phyloP scores from a whole-genome alignment of 2,888 invertebrate species.

The Agrypnus murinus region DNA sequence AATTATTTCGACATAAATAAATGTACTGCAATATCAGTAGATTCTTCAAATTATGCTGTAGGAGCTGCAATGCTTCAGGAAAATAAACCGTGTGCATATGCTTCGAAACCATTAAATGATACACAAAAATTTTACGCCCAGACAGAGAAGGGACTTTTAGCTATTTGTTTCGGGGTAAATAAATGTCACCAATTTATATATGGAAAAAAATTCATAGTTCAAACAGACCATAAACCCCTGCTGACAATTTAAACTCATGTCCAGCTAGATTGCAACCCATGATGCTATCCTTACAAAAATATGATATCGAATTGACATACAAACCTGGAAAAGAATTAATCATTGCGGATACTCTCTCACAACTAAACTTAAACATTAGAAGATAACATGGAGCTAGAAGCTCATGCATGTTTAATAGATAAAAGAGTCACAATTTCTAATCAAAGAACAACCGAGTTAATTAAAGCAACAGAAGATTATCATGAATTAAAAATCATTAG shows the following conservation, averaged over 20 bases:
- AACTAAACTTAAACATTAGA: conserved; percentile 30
- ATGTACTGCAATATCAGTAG: conserved; percentile 36
- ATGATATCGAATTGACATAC: conserved; percentile 41
- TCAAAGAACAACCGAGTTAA: conserved; percentile 21
- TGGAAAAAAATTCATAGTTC: conserved; percentile 51
- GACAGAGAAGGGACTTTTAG: conserved; percentile 64
- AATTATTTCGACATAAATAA: conserved; percentile 38
- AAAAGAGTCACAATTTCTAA: conserved; percentile 2
- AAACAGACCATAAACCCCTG: conserved; percentile 54
- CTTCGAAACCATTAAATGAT: conserved; percentile 59
- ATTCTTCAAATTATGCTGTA: conserved; percentile 50
- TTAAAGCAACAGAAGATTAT: conserved; percentile 24
- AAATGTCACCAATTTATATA: conserved; percentile 64
- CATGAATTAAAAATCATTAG: conserved; percentile 36
- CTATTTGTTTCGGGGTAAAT: conserved; percentile 61
- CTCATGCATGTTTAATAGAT: conserved; percentile 13
- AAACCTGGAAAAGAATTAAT: conserved; percentile 45
- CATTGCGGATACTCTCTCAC: conserved; percentile 46
- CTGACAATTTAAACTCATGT: conserved; percentile 36
- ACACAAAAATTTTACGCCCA: conserved; percentile 52
- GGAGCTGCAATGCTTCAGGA: conserved; percentile 64
- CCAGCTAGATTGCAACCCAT: conserved; percentile 47
- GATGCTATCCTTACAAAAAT: conserved; percentile 27
- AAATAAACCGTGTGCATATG: conserved; percentile 64
- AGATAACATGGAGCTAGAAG: conserved; percentile 9